phyloP scores from a whole-genome alignment of 1,140 invertebrate species.

The Apolygus lucorum region DNA sequence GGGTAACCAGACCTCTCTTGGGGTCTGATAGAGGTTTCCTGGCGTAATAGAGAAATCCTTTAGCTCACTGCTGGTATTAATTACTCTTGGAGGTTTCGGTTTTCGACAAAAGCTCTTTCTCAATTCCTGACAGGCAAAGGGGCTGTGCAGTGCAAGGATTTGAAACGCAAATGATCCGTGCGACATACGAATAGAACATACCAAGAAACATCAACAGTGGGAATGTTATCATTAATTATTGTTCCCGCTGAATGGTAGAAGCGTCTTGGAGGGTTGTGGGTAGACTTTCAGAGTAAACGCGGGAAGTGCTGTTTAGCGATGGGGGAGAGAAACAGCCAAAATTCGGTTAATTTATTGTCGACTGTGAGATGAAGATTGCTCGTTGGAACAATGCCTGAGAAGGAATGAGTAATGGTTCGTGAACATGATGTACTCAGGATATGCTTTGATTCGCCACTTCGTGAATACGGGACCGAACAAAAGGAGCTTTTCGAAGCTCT shows the following conservation, averaged over 20 bases:
- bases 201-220: not conserved
- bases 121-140: no score
- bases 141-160: not conserved
- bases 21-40: not conserved
- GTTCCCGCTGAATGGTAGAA: not conserved
- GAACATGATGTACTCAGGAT: no score
- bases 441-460: no score
- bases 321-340: no score
- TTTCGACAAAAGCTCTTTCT: not conserved
- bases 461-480: no score
- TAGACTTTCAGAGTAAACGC: no score
- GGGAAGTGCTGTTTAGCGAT: no score
- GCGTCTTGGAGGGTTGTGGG: not conserved
- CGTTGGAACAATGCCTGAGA: no score
- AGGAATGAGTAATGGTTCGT: no score
- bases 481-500: no score
- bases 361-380: no score
- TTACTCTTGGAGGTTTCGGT: not conserved
- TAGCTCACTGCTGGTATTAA: not conserved
- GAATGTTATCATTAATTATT: slow-evolving; percentile 12
- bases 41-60: slow-evolving; percentile 5
- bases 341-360: no score
- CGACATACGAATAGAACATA: not conserved
- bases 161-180: slow-evolving; percentile 15
- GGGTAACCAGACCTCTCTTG: not conserved